Evolutionary conservation across 2,797 vertebrate genomes (phyloP).

Genomic region (Trachurus trachurus): DNA sequence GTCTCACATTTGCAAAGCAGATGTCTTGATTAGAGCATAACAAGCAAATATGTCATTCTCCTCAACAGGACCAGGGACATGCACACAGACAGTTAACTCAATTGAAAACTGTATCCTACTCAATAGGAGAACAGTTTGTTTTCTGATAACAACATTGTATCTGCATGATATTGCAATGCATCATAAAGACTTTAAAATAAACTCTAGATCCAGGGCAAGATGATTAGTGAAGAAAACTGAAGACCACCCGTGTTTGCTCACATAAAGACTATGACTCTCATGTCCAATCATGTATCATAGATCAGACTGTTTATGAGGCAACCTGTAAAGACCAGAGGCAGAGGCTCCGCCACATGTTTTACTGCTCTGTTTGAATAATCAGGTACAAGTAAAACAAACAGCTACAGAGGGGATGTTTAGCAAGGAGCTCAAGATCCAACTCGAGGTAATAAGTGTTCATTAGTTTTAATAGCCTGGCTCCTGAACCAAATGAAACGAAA

Average conservation of each 20-base stretch:
- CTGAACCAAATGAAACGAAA: constrained; percentile 73
- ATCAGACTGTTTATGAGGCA: constrained; percentile 76
- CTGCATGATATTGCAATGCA: constrained; percentile 12
- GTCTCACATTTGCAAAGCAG: constrained; percentile 75
- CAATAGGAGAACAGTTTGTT: constrained; percentile 23
- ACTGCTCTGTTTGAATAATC: constrained; percentile 83
- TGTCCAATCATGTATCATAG: constrained; percentile 70
- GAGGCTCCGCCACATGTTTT: constrained; percentile 75
- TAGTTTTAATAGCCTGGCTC: constrained; percentile 83
- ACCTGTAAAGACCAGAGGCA: constrained; percentile 80
- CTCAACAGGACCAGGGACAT: constrained; percentile 22
- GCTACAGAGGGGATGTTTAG: constrained; percentile 80
- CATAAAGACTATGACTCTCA: constrained; percentile 49
- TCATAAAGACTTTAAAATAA: constrained; percentile 18
- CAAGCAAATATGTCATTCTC: constrained; percentile 43
- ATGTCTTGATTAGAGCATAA: constrained; percentile 64
- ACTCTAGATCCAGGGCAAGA: constrained; percentile 24
- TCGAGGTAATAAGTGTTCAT: constrained; percentile 82
- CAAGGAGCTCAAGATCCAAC: constrained; percentile 74
- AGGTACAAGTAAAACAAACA: constrained; percentile 85
- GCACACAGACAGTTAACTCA: neutral
- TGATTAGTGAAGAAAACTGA: constrained; percentile 54
- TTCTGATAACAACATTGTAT: constrained; percentile 17
- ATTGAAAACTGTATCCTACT: constrained; percentile 30
- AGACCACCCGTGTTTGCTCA: constrained; percentile 68